phyloP scores from a whole-genome alignment of 2,797 vertebrate species.

The Artibeus lituratus region DNA sequence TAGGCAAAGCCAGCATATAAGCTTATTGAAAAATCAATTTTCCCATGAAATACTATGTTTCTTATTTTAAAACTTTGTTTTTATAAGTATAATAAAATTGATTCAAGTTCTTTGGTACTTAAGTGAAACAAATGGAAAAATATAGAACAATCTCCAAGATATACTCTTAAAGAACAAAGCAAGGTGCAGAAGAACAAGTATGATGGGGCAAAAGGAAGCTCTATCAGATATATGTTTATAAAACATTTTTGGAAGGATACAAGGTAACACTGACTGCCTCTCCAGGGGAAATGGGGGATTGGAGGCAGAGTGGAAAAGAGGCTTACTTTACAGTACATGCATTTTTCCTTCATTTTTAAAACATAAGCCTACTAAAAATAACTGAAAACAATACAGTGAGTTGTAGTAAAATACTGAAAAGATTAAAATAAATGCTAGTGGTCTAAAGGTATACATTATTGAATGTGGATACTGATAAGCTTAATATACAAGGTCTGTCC shows the following conservation, averaged over 20 bases:
- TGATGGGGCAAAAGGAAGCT: neutral
- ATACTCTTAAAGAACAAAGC: conserved; percentile 2
- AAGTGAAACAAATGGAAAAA: conserved; percentile 1
- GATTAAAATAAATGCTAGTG: neutral
- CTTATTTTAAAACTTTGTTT: conserved; percentile 11
- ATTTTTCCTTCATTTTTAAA: neutral
- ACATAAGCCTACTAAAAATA: neutral
- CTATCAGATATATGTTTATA: neutral
- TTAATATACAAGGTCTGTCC: neutral
- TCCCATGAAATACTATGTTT: neutral
- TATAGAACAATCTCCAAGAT: neutral
- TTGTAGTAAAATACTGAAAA: neutral
- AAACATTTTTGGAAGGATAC: neutral
- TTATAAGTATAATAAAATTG: neutral
- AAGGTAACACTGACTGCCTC: neutral
- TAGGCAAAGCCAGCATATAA: neutral
- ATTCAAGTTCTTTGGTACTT: neutral
- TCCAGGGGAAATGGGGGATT: neutral
- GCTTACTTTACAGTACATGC: neutral
- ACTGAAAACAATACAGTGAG: neutral
- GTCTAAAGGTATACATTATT: neutral
- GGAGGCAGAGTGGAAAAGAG: neutral
- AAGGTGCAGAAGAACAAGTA: neutral
- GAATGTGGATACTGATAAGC: neutral
- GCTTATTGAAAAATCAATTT: neutral